Evolutionary conservation across 2,797 vertebrate species (phyloP), one percentile per base, ranked within the genome.

Genomic region (Schizopygopsis malacanthus): DNA sequence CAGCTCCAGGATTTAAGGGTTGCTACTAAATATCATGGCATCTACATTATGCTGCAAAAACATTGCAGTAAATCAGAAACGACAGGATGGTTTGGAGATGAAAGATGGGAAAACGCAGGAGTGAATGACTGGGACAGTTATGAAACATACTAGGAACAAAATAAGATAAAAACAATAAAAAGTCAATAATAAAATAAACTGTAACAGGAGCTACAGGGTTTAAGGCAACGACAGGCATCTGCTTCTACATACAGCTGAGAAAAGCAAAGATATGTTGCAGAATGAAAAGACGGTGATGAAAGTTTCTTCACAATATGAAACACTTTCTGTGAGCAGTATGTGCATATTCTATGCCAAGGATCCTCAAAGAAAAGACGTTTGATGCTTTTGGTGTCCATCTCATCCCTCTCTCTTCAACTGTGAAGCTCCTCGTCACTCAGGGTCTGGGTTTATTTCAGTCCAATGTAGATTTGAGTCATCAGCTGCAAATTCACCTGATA

Each of bases 1-100:
- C 12, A 79, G 59, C 18, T 83, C 72, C 37, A 69, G 75, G 25
- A 47, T 69, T 79, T 86, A 63, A 82, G 28, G 61, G 71, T 25
- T 47, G 70, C 72, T 69, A 82, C 41, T 10, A 61, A 83, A 37
- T 7, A 12, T 22, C 50, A 79, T 50, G 41, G 81, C 71, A 86
- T 83, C 85, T 79, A 73, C 33, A 54, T 75, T 20, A 54, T 4
- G 33, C 50, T 59, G 7, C 16, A 22, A 71, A 39, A 72, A 28
- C 2, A 16, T 11, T 45, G 15, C n/a, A 43, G 56, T n/a, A 6
- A 92, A 91, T 91, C 67, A 89, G 88, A 71, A 56, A 84, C 75
- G 61, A 89, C 87, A 85, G 88, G 90, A 90, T 11, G 18, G 8
- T 7, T 54, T 37, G 28, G 13, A 2, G 2, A 56, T 37, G 73